Conservation (phyloP, 2,888 invertebrate genomes). For the Aproaerema taeniolella region DNA sequence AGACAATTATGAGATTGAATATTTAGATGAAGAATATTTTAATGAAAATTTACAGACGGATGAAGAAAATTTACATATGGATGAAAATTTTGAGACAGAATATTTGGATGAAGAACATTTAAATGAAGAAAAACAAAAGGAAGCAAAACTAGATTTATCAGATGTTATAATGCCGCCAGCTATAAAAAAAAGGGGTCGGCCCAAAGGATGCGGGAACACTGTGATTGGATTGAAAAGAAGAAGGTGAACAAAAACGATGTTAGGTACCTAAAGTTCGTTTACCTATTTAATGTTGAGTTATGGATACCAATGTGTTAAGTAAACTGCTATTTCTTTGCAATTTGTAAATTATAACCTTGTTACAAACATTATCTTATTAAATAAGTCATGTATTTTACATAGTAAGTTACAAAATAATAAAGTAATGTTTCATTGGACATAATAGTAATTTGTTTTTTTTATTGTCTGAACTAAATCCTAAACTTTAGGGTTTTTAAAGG, state of each 20-base stretch:
- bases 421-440: too few species aligned
- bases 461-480: too few species aligned
- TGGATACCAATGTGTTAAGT: background rate
- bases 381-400: too few species aligned
- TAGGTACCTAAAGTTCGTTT: background rate
- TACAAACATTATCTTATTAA: too few species aligned
- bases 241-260: background rate
- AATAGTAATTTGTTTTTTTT: too few species aligned
- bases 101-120: too few species aligned
- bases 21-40: too few species aligned
- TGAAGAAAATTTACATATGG: background rate
- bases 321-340: too few species aligned
- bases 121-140: background rate
- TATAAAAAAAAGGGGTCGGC: background rate
- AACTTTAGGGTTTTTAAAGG: too few species aligned
- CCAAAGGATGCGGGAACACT: background rate
- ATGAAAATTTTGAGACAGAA: background rate
- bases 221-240: background rate
- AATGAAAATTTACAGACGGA: background rate
- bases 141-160: background rate
- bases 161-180: background rate
- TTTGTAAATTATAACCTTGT: too few species aligned
- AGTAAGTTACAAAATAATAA: too few species aligned
- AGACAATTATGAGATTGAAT: background rate
- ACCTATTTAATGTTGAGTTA: background rate